Evolutionary conservation across 1,140 invertebrate genomes (phyloP), one percentile per base, ranked within the genome.

Genomic region (Drosophila nasuta): DNA sequence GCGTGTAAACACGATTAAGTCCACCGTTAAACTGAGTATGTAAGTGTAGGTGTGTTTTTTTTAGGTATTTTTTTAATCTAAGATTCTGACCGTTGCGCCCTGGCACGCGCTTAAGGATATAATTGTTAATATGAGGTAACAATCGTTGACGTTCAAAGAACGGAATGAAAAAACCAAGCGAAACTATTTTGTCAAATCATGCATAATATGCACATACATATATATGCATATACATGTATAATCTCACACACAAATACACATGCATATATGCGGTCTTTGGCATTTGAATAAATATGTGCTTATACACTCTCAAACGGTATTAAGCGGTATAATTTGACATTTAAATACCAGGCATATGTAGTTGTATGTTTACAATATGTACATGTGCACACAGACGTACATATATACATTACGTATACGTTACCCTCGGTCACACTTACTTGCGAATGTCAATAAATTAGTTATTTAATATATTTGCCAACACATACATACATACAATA

Each of bases 141-240:
- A 35, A 35, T 35, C 28, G 49, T 52, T 51, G 48, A 7, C 13
- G 10, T 52, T 35, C 51, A 13, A 33, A 35, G 13, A 54, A 17
- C 30, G 30, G 28, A 28, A 54, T 52, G 51, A 52, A 30, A 33
- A 15, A 33, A 15, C 6, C n/a, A 35, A 8, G 13, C 51, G 7
- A 35, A 54, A 57, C 10, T 57, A 57, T 41, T 41, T 57, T 57
- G 54, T 41, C 35, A 41, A 59, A 30, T 59, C 57, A 59, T 59
- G 38, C 30, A 57, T 41, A 38, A 17, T 33, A 33, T 54, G n/a
- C 25, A 54, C 33, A 57, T 10, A 17, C 38, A 43, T 10, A 52
- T 25, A 13, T 30, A 52, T 1, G 5, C 3, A 4, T 33, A 15
- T 30, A 43, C 35, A 58, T 10, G 20, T 25, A 20, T 20, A 41